Conservation (phyloP, 2,797 vertebrate species). For the Girardinus metallicus region DNA sequence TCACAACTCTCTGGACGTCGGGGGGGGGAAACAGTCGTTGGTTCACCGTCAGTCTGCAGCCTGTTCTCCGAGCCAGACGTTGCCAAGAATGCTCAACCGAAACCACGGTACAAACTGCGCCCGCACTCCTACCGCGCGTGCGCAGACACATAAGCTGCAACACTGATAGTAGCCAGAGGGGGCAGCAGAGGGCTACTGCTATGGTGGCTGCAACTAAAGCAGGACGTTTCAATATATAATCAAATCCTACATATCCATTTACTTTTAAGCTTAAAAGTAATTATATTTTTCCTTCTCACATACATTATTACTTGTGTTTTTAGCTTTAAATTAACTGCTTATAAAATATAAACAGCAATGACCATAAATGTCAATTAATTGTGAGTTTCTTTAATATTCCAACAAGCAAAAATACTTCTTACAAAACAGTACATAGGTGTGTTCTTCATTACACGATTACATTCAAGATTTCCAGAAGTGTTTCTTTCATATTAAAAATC, state of each 20-base stretch:
- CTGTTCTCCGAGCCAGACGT: conserved; percentile 66
- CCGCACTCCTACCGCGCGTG: conserved; percentile 72
- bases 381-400: not conserved
- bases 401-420: not conserved
- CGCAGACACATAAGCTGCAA: conserved; percentile 58
- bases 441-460: not conserved
- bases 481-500: not conserved
- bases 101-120: conserved; percentile 77
- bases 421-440: not conserved
- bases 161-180: conserved; percentile 68
- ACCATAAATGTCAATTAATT: not conserved
- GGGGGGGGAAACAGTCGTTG: conserved; percentile 38
- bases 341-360: not conserved
- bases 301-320: not conserved
- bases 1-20: conserved; percentile 55
- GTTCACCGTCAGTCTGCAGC: conserved; percentile 50
- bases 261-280: not conserved
- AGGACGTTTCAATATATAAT: not conserved
- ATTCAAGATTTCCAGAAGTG: not conserved
- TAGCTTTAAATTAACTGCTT: not conserved
- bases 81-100: conserved; percentile 83
- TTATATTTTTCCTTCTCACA: not conserved
- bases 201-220: not conserved
- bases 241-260: not conserved
- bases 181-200: conserved; percentile 34